phyloP scores from a whole-genome alignment of 30 jellyfish, hydroid and myxozoan genomes.

The Aurelia sp. region DNA sequence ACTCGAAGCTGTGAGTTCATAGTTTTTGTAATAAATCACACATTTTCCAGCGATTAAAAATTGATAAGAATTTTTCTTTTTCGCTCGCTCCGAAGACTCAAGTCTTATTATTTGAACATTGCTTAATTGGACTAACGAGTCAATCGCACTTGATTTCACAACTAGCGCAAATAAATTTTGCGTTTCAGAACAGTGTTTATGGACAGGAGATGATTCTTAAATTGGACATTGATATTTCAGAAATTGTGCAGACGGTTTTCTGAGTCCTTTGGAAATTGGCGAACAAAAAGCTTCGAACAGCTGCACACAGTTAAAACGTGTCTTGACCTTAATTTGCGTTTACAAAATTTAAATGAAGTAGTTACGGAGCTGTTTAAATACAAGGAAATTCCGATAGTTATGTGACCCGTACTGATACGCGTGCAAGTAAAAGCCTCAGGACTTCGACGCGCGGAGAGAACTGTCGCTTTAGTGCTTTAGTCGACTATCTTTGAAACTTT shows the following conservation, averaged over 20 bases:
- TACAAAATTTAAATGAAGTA: slow-evolving; percentile 21
- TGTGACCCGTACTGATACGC: slow-evolving; percentile 17
- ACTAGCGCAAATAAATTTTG: slow-evolving; percentile 13
- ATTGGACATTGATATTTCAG: slow-evolving; percentile 19
- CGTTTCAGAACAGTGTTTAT: slow-evolving; percentile 1
- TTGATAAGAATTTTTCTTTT: slow-evolving; percentile 60
- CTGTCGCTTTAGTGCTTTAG: too few relatives aligned
- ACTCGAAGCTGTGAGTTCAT: slow-evolving; percentile 65
- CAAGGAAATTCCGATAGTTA: slow-evolving; percentile 23
- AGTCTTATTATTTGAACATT: slow-evolving; percentile 26
- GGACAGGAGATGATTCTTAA: slow-evolving; percentile 37
- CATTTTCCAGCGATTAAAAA: slow-evolving; percentile 72
- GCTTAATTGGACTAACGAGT: slow-evolving; percentile 54
- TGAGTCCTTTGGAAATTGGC: slow-evolving; percentile 3
- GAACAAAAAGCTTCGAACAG: slow-evolving; percentile 57
- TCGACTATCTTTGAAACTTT: too few relatives aligned
- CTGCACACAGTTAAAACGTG: slow-evolving; percentile 70
- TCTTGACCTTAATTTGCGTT: slow-evolving; percentile 69
- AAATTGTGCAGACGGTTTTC: slow-evolving; percentile 24
- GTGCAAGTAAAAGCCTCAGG: neutral
- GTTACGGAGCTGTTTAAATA: slow-evolving; percentile 36
- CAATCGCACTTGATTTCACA: slow-evolving; percentile 23
- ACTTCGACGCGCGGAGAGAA: neutral
- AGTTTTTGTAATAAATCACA: slow-evolving; percentile 71
- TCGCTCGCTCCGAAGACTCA: slow-evolving; percentile 15